A percentile compares a stretch with the other conserved stretches of the same genome.
phyloP scores from a whole-genome alignment of 2,888 invertebrate genomes.

The Tenthredo scrophulariae region DNA sequence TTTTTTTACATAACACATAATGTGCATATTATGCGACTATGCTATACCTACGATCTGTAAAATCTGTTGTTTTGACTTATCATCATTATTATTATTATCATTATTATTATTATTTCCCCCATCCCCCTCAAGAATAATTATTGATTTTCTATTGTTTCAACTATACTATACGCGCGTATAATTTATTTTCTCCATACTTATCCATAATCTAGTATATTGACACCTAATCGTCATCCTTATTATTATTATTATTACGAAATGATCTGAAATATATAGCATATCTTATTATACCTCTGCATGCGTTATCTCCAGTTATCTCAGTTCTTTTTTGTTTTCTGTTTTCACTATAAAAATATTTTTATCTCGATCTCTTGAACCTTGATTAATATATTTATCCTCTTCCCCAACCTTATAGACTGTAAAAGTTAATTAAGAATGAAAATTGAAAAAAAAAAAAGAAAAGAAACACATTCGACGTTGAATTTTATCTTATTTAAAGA shows the following conservation, averaged over 20 bases:
- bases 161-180: too few relatives aligned
- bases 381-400: too few relatives aligned
- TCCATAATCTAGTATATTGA: too few relatives aligned
- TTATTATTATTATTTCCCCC: neutral
- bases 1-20: too few relatives aligned
- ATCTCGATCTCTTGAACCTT: neutral
- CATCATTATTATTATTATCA: neutral
- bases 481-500: too few relatives aligned
- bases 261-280: neutral
- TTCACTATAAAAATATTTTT: neutral
- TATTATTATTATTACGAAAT: too few relatives aligned
- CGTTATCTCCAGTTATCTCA: neutral
- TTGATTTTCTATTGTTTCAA: constrained; percentile 59
- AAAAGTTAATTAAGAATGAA: too few relatives aligned
- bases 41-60: too few relatives aligned
- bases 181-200: too few relatives aligned
- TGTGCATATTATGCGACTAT: too few relatives aligned
- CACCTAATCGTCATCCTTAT: too few relatives aligned
- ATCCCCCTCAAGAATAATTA: constrained; percentile 51
- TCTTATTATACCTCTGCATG: neutral
- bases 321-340: neutral
- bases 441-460: neutral
- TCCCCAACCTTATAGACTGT: too few relatives aligned
- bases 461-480: neutral
- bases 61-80: neutral